Conservation (phyloP, 2,113 vertebrate genomes). For the Carassius carassius region DNA sequence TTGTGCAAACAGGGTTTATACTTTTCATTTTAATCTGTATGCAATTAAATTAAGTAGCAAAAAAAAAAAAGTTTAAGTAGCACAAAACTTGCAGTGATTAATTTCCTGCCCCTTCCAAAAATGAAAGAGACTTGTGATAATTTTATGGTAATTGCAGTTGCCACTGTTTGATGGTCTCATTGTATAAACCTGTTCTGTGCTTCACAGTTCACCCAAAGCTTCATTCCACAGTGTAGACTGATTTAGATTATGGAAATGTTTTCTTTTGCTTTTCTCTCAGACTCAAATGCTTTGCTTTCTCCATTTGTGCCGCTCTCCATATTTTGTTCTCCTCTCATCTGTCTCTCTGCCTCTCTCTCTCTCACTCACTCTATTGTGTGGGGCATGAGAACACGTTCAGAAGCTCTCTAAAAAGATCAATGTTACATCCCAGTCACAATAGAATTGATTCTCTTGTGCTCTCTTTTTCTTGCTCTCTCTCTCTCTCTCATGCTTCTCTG, state of each 20-base stretch:
- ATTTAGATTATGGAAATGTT: constrained; percentile 36
- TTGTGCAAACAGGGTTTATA: background rate
- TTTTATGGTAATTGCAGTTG: constrained; percentile 3
- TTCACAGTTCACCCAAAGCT: constrained; percentile 21
- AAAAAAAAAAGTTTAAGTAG: background rate
- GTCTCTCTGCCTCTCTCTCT: background rate
- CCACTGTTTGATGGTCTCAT: constrained; percentile 1
- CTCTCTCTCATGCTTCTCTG: background rate
- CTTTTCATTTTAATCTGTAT: background rate
- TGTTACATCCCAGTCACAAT: constrained; percentile 69
- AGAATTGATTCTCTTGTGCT: constrained; percentile 61
- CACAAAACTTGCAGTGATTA: constrained; percentile 3
- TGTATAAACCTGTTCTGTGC: background rate
- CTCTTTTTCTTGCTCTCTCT: constrained; percentile 1
- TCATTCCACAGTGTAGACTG: background rate
- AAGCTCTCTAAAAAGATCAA: constrained; percentile 68
- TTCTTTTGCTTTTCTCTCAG: constrained; percentile 10
- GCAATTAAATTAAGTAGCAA: background rate
- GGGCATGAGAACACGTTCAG: constrained; percentile 68
- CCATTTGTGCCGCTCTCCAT: constrained; percentile 39
- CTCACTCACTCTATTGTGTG: constrained; percentile 30
- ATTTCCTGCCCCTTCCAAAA: background rate
- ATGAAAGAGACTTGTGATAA: background rate
- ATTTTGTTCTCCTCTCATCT: constrained; percentile 42
- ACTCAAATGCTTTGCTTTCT: constrained; percentile 26